Conservation (phyloP, 1,140 invertebrate genomes). For the Gonatopus flavifemur region DNA sequence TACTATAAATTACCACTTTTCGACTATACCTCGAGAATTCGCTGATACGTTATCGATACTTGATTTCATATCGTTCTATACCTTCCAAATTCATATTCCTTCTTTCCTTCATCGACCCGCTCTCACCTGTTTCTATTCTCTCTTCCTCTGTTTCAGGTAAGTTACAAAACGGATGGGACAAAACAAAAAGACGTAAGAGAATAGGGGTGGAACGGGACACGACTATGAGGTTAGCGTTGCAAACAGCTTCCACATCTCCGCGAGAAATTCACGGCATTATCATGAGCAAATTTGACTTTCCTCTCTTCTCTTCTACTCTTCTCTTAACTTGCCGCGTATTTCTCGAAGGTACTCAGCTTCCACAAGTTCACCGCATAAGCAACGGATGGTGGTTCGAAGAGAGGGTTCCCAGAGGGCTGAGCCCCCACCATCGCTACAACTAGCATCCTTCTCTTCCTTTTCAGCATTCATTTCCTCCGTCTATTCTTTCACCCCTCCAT, state of each 20-base stretch:
- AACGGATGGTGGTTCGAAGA: neutral
- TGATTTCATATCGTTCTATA: no score
- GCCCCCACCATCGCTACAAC: no score
- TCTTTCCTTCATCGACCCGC: neutral
- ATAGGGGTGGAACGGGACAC: neutral
- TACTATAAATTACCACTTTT: neutral
- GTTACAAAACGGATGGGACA: constrained; percentile 3
- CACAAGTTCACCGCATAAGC: constrained; percentile 14
- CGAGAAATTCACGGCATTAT: constrained; percentile 36
- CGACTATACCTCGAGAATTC: neutral
- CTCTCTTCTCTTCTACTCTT: constrained; percentile 8
- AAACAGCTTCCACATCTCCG: constrained; percentile 33
- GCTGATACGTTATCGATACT: no score
- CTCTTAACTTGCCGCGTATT: neutral
- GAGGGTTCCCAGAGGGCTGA: constrained; percentile 5
- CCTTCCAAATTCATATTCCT: no score
- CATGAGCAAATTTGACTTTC: constrained; percentile 48
- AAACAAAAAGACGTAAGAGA: neutral
- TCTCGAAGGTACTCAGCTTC: neutral
- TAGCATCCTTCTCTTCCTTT: constrained; percentile 18
- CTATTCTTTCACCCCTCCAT: no score
- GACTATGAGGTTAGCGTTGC: constrained; percentile 3
- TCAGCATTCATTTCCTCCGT: constrained; percentile 21
- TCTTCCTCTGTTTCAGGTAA: constrained; percentile 19
- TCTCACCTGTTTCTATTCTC: neutral